phyloP scores from a whole-genome alignment of 2,113 vertebrate species.

The Ardeotis arabs region DNA sequence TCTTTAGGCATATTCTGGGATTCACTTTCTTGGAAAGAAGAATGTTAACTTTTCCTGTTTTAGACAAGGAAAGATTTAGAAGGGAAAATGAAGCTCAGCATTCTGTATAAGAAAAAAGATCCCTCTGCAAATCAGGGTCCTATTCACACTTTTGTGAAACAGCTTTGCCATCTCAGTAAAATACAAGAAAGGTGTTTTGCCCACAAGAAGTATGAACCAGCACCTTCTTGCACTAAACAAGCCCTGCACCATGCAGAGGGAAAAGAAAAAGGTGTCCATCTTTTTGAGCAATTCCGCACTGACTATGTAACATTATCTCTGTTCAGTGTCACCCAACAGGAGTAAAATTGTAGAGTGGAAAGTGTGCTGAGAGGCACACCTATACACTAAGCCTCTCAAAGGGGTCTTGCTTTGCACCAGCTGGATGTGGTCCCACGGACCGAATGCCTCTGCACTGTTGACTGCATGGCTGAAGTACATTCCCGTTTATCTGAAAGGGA shows the following conservation, averaged over 20 bases:
- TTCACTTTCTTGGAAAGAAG: neutral
- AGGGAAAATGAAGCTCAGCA: neutral
- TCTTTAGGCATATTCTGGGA: neutral
- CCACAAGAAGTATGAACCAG: neutral
- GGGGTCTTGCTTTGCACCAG: neutral
- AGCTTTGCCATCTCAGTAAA: neutral
- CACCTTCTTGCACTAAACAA: neutral
- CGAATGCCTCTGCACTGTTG: fast-evolving
- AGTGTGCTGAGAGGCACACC: neutral
- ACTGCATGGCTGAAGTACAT: neutral
- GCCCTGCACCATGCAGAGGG: neutral
- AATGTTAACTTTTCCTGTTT: neutral
- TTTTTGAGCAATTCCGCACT: neutral
- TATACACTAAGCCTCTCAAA: neutral
- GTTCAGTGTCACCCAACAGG: neutral
- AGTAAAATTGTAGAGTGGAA: neutral
- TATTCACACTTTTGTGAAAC: neutral
- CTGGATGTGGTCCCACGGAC: neutral
- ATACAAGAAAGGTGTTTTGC: neutral
- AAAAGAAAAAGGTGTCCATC: neutral
- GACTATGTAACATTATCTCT: neutral
- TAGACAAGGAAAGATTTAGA: neutral
- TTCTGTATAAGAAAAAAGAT: neutral
- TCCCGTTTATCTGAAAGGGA: neutral
- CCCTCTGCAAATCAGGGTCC: neutral